Conservation (phyloP, 2,888 invertebrate genomes). For the Himalopsyche tibetana region DNA sequence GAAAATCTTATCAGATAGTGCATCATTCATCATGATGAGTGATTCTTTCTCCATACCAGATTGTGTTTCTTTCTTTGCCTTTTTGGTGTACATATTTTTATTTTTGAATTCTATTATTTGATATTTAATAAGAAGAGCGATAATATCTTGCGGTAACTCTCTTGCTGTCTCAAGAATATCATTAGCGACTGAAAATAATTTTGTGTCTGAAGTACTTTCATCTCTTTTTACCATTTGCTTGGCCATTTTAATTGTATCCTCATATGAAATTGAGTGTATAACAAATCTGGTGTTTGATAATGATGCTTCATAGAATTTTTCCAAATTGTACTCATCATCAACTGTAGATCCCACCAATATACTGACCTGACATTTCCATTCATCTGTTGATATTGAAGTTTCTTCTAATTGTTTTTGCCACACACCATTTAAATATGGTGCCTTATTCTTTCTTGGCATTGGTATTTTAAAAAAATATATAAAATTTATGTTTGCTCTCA, state of each 20-base stretch:
- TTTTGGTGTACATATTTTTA: conserved; percentile 72
- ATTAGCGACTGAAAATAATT: conserved; percentile 51
- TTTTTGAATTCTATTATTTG: conserved; percentile 74
- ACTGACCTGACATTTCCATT: conserved; percentile 54
- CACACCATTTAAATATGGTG: background rate
- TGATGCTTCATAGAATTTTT: conserved; percentile 50
- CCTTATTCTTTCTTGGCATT: conserved; percentile 45
- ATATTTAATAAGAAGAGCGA: conserved; percentile 73
- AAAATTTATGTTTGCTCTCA: no score
- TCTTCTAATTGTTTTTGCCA: conserved; percentile 46
- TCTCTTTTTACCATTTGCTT: conserved; percentile 52
- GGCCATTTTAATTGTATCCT: conserved; percentile 54
- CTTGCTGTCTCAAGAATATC: conserved; percentile 64
- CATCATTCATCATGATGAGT: conserved; percentile 69
- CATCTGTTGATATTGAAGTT: conserved; percentile 43
- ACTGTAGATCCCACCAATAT: conserved; percentile 53
- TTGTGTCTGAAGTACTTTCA: conserved; percentile 37
- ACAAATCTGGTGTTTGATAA: conserved; percentile 50
- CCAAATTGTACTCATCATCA: conserved; percentile 45
- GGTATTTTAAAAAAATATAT: no score
- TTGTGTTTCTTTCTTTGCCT: conserved; percentile 71
- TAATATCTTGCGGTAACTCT: conserved; percentile 72
- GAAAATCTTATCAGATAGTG: background rate
- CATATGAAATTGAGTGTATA: conserved; percentile 50
- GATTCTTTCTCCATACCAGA: conserved; percentile 73